A percentile compares a stretch with the other conserved stretches of the same genome.
These are phyloP conservation scores for Alca torda DNA, from an alignment of 2,797 vertebrate genomes.

Conservation along the genomic window DNA sequence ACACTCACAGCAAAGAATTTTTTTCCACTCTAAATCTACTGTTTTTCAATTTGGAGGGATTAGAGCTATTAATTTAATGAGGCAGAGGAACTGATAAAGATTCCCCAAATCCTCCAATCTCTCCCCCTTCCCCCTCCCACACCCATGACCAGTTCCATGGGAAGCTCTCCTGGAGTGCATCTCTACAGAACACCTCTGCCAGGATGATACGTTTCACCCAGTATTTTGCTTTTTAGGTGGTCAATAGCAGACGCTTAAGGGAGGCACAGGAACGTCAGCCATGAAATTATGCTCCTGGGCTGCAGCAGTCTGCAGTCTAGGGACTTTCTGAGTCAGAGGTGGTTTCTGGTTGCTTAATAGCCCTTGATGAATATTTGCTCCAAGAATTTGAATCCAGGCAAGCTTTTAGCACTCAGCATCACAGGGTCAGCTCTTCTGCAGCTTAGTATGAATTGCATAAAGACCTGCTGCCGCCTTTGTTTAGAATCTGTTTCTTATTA, in stretches of 20 bases:
- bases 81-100: background rate
- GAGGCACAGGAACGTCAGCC: background rate
- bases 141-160: rapidly evolving
- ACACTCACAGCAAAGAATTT: too few relatives aligned
- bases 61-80: background rate
- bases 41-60: background rate
- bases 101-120: background rate
- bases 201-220: background rate
- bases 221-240: background rate
- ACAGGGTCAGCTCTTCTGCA: background rate
- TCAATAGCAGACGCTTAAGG: background rate
- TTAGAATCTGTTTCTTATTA: background rate
- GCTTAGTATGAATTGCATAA: background rate
- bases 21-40: too few relatives aligned
- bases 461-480: background rate
- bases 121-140: too few relatives aligned
- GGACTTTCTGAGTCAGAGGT: background rate
- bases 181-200: background rate
- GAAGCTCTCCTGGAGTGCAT: background rate
- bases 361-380: background rate
- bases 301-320: background rate
- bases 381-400: background rate
- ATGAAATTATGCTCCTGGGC: background rate
- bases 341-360: background rate
- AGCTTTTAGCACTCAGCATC: background rate